phyloP scores from a whole-genome alignment of 2,888 invertebrate genomes.

The Polydrusus tereticollis region DNA sequence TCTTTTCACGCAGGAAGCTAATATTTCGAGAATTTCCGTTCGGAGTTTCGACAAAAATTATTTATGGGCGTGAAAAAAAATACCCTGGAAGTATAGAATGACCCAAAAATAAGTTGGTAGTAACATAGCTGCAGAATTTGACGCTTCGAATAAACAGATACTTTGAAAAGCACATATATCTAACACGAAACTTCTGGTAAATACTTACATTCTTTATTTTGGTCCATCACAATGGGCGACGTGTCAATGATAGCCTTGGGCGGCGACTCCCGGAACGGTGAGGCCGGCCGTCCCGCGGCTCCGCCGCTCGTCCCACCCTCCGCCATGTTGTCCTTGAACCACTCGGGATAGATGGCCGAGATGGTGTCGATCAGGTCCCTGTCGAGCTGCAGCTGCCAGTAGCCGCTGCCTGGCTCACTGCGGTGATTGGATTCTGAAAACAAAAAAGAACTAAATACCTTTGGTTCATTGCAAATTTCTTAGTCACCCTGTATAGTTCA shows the following conservation, averaged over 20 bases:
- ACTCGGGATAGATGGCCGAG: conserved; percentile 92
- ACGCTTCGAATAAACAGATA: too few species aligned
- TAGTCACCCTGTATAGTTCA: too few species aligned
- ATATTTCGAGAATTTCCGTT: too few species aligned
- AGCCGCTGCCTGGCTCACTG: conserved; percentile 78
- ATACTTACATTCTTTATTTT: conserved; percentile 97
- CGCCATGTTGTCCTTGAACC: conserved; percentile 78
- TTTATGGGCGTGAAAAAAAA: too few species aligned
- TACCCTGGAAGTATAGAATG: too few species aligned
- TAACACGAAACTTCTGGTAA: neutral
- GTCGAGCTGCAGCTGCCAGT: conserved; percentile 94
- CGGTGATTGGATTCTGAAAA: conserved; percentile 77
- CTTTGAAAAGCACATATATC: too few species aligned
- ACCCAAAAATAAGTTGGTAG: too few species aligned
- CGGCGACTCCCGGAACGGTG: conserved; percentile 75
- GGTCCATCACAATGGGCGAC: conserved; percentile 94
- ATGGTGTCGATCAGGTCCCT: conserved; percentile 93
- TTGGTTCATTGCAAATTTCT: too few species aligned
- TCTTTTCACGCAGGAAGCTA: too few species aligned
- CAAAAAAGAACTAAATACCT: conserved; percentile 45
- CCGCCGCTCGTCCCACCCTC: conserved; percentile 56
- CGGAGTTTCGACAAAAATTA: too few species aligned
- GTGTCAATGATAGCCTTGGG: conserved; percentile 95
- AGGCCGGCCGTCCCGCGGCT: conserved; percentile 55
- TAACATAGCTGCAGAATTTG: too few species aligned